Evolutionary conservation across 2,888 invertebrate genomes (phyloP).

Genomic region (Troides aeacus): DNA sequence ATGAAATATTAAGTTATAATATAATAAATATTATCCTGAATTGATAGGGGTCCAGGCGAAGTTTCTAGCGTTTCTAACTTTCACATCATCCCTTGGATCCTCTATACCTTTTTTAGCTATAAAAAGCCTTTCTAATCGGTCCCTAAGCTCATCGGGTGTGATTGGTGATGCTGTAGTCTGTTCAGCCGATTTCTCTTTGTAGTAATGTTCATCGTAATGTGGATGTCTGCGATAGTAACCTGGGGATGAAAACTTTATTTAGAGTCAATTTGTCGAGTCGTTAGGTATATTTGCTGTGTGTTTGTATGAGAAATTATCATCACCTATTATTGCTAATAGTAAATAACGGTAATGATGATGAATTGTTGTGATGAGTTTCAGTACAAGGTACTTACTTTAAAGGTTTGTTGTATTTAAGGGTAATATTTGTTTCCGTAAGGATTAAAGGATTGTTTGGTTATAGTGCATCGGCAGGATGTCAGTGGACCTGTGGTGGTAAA

Average conservation of each 20-base stretch:
- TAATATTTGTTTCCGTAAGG: constrained; percentile 37
- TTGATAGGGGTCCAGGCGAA: constrained; percentile 73
- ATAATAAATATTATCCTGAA: constrained; percentile 37
- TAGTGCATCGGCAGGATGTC: constrained; percentile 59
- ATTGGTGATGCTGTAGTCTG: constrained; percentile 64
- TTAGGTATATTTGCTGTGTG: no score
- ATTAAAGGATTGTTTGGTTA: constrained; percentile 50
- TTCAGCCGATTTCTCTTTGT: constrained; percentile 62
- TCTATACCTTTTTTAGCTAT: constrained; percentile 64
- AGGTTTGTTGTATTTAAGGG: background rate
- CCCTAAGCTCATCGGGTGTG: constrained; percentile 76
- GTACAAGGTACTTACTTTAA: constrained; percentile 14
- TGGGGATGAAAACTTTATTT: constrained; percentile 34
- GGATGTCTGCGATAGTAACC: constrained; percentile 64
- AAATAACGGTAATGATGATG: no score
- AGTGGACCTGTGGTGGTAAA: constrained; percentile 51
- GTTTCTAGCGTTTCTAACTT: constrained; percentile 63
- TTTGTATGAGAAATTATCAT: no score
- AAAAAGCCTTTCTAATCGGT: constrained; percentile 73
- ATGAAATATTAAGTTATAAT: background rate
- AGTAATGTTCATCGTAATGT: constrained; percentile 57
- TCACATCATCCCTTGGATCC: constrained; percentile 51
- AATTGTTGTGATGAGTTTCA: no score
- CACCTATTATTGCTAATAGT: no score
- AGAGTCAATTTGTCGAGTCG: background rate